Evolutionary conservation across 2,888 invertebrate genomes (phyloP), one percentile per base, ranked within the genome.

Genomic region (Lingula anatina): DNA sequence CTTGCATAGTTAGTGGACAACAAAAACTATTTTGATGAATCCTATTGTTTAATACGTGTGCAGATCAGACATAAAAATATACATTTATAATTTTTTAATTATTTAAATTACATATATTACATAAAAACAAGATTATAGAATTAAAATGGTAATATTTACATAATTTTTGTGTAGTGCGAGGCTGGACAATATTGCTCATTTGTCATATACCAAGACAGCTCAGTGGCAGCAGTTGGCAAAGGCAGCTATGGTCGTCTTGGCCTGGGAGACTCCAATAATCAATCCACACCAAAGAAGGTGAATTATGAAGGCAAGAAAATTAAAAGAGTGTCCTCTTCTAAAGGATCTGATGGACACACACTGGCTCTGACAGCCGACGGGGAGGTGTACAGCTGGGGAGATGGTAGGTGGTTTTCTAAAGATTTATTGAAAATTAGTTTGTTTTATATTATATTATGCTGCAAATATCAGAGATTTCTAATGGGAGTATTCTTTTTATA

Each of bases 111-210:
- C n/a, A n/a, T n/a, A n/a, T n/a, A n/a, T n/a, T n/a, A n/a, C n/a
- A n/a, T n/a, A n/a, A n/a, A n/a, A n/a, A n/a, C n/a, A n/a, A n/a
- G n/a, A n/a, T n/a, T n/a, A n/a, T n/a, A n/a, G n/a, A n/a, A n/a
- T n/a, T n/a, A n/a, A n/a, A n/a, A n/a, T 31, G 31, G 21, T 36
- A 12, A 20, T 24, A 45, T 25, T 45, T 40, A 3, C 39, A 38
- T 5, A 5, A 44, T 46, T 36, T 9, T 35, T 28, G 51, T 43
- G 37, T 51, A 83, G 83, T 74, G 82, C 36, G 85, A 84, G 71
- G 83, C 84, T 23, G 84, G 84, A 1, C 84, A 84, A 64, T 84
- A 83, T 62, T 84, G 84, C 65, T 83, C 84, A 0, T 84, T 84
- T 71, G 75, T 82, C 2, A 80, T 84, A 12, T 81, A 83, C 59